These are phyloP conservation scores for Nannoperca australis DNA, from an alignment of 2,797 vertebrate species.

Conservation along the genomic window DNA sequence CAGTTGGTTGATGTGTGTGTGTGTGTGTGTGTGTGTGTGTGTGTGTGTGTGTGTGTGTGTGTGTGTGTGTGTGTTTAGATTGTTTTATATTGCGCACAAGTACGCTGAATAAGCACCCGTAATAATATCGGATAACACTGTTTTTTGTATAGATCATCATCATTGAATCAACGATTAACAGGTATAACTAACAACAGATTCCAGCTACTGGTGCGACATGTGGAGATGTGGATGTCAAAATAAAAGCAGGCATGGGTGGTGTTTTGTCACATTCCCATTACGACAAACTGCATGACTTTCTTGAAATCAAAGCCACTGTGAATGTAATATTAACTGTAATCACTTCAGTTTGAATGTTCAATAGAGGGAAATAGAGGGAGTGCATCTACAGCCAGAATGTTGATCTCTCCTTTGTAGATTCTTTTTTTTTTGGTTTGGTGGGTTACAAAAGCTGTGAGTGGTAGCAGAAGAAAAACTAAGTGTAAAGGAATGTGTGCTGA, in stretches of 20 bases:
- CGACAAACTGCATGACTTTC: neutral
- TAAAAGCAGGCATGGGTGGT: neutral
- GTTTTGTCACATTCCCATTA: neutral
- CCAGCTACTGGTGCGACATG: neutral
- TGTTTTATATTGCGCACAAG: neutral
- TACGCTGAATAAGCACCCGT: neutral
- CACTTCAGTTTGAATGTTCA: neutral
- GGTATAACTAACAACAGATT: neutral
- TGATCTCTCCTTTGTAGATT: neutral
- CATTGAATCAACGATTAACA: neutral
- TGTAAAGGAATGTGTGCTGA: neutral
- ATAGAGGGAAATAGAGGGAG: neutral
- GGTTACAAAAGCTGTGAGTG: neutral
- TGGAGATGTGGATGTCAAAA: constrained; percentile 10
- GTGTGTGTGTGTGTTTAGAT: neutral
- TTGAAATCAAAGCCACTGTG: neutral
- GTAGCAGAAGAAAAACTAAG: neutral
- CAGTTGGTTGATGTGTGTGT: neutral
- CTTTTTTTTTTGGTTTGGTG: neutral
- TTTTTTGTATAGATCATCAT: too few relatives aligned
- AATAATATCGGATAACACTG: neutral
- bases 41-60: constrained; percentile 11
- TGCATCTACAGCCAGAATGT: too few relatives aligned
- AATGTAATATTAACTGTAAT: neutral
- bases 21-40: constrained; percentile 7